A percentile compares a stretch with the other conserved stretches of the same genome.
Evolutionary conservation across 2,888 invertebrate species (phyloP).

Genomic region (Stenolophus ochropezus): DNA sequence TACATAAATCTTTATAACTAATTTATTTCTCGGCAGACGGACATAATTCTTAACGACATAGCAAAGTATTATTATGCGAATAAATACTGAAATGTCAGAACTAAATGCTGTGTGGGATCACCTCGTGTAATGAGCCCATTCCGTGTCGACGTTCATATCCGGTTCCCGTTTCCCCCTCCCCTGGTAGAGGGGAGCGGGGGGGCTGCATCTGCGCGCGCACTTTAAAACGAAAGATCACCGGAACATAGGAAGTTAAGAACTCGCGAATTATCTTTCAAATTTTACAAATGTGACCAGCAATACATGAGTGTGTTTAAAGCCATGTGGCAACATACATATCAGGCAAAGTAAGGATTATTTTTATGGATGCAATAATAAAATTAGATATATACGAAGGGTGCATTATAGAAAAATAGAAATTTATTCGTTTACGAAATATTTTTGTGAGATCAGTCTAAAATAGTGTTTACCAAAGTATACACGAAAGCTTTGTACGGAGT

Average conservation of each 20-base stretch:
- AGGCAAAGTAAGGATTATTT: no score
- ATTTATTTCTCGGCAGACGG: constrained; percentile 70
- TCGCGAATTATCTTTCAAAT: no score
- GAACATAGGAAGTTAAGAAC: neutral
- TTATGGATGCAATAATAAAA: no score
- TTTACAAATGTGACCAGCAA: no score
- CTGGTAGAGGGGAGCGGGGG: neutral
- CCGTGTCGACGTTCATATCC: constrained; percentile 68
- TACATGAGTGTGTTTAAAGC: no score
- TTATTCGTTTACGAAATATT: no score
- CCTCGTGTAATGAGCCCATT: constrained; percentile 69
- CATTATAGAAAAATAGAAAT: no score
- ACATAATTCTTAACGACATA: constrained; percentile 67
- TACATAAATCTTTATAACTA: constrained; percentile 72
- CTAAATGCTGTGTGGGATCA: constrained; percentile 75
- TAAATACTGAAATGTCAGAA: constrained; percentile 81
- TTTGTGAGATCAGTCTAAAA: no score
- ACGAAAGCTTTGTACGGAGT: no score
- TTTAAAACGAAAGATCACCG: neutral
- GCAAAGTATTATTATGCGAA: constrained; percentile 79
- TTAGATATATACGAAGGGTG: no score
- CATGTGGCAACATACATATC: no score
- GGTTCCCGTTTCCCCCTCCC: constrained; percentile 13
- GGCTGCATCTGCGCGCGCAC: constrained; percentile 59
- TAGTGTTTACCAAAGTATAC: no score